Base-by-base conservation (phyloP, 2,888 invertebrate species). In the Plebejus argus region DNA sequence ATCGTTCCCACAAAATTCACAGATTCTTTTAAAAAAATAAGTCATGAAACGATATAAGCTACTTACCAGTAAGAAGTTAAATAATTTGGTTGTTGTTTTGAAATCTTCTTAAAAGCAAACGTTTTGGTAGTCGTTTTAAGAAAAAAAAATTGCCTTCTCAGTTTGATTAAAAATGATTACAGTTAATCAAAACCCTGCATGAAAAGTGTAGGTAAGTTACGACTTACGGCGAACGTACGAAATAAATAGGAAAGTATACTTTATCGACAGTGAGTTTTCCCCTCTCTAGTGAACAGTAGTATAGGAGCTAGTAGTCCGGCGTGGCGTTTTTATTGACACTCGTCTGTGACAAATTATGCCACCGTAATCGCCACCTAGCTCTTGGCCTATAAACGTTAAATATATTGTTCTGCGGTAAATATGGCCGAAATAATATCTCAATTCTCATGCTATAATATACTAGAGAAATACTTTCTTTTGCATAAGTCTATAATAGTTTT, bases 301-400 rank as follows among this genome's bases (percentile, higher is more conserved):
- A 87, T 90, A 89, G 88, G 87, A 87, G 86, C 87, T 89, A 87
- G 87, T 90, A 92, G 94, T 94, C 94, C 94, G 91, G 93, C 87
- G 90, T 93, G 93, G 92, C 94, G 86, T 92, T 94, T 94, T 94
- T 94, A 94, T 94, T 93, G 94, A 93, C 93, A 92, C 94, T 94
- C 89, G 89, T 85, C 85, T 85, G 93, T 93, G 93, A 94, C 93
- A 94, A 94, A 94, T 92, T 92, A 90, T 91, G 76, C 70, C 76
- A 33, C 71, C 71, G 35, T 35, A 71, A 71, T 56, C 56, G 58
- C 35, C 70, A 70, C 77, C 77, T 23, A 77, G 20, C 28, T 56
- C 33, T 56, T 35, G 12, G 56, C 33, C 53, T 70, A 71, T 76
- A 70, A 20, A 66, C 66, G 66, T 66, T 66, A 66, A 39, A 45